Evolutionary conservation across 2,113 vertebrate genomes (phyloP), one percentile per base, ranked within the genome.

Genomic region (Rhinoderma darwinii): DNA sequence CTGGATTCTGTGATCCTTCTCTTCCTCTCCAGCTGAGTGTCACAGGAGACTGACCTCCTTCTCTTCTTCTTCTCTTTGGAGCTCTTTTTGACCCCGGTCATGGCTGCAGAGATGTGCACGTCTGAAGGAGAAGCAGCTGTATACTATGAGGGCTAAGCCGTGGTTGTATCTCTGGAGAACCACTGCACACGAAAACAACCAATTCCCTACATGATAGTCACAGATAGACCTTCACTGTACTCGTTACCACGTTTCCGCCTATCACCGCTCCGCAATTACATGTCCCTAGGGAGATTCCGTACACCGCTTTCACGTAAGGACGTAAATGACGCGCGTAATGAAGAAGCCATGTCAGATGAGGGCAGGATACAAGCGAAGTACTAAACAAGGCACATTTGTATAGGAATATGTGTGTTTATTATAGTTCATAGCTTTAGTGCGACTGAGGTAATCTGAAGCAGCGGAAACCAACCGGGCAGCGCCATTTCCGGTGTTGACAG

Each of bases 31-130:
- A 22, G 66, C 47, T 82, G 85, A 2, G 85, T 6, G 27, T 84
- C 83, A 61, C 70, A 41, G 20, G 77, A 77, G 2, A 10, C 25
- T 22, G 66, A 54, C 56, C 88, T 27, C 41, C 83, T 43, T 39
- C 88, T 72, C 41, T 27, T 70, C 76, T 86, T 86, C 47, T 86
- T 86, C 8, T 81, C 85, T 30, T 74, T 86, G 37, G 85, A 56
- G 68, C 85, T 82, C 43, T 86, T 86, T 50, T 86, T 86, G 0
- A 35, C 85, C 15, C 85, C 85, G 37, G 85, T 80, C 85, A 86
- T 86, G 61, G 25, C 61, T 32, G 81, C 81, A 43, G 11, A 1
- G 56, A 27, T 74, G 35, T n/a, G n/a, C n/a, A n/a, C n/a, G n/a
- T n/a, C n/a, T n/a, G n/a, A n/a, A n/a, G n/a, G 35, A 70, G 12